Conservation (phyloP, 2,888 invertebrate genomes). For the Nycteola revayana region DNA sequence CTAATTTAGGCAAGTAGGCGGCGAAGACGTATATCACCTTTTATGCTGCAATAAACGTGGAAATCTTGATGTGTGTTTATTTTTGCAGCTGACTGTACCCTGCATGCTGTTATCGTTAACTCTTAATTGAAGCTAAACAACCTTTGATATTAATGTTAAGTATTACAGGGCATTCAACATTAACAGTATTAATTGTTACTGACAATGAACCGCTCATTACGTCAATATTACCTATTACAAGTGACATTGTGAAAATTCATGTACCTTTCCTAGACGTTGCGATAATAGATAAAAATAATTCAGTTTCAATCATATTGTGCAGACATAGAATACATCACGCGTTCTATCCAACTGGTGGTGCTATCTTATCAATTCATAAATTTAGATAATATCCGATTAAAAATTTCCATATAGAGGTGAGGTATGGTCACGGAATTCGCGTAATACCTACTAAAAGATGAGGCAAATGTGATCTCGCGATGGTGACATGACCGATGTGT, state of each 20-base stretch:
- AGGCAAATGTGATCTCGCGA: too few species aligned
- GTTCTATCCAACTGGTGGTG: constrained; percentile 48
- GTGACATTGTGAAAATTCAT: constrained; percentile 32
- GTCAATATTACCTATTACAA: constrained; percentile 5
- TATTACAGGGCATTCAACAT: background rate
- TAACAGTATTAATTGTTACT: constrained; percentile 2
- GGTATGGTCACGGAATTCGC: constrained; percentile 44
- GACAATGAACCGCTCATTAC: constrained; percentile 3
- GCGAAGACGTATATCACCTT: too few species aligned
- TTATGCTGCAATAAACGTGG: too few species aligned
- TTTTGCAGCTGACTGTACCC: constrained; percentile 7
- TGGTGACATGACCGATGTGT: too few species aligned
- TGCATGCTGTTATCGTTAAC: constrained; percentile 7
- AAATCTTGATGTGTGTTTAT: too few species aligned
- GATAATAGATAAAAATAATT: constrained; percentile 46
- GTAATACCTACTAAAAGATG: too few species aligned
- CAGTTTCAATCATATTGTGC: constrained; percentile 37
- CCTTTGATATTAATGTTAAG: too few species aligned
- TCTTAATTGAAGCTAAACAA: too few species aligned
- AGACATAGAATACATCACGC: constrained; percentile 60
- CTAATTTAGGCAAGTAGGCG: too few species aligned
- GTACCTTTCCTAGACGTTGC: constrained; percentile 47
- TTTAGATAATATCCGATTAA: constrained; percentile 56
- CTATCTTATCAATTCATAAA: constrained; percentile 74
- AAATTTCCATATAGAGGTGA: constrained; percentile 56